Evolutionary conservation across 2,888 invertebrate genomes (phyloP).

Genomic region (Machimus atricapillus): DNA sequence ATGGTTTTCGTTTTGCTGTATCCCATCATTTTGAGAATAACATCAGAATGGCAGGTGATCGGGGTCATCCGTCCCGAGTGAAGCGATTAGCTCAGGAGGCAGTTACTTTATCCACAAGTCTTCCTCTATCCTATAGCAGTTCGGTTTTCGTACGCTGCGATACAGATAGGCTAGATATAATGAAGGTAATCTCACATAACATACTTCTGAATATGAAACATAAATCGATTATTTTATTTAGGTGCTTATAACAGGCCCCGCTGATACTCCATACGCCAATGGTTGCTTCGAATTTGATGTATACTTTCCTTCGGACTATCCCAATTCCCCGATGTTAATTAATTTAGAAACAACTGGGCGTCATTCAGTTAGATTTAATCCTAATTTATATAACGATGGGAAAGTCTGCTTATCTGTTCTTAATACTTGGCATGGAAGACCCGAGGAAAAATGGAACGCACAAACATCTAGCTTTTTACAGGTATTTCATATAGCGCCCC

Average conservation of each 20-base stretch:
- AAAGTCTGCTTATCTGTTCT: constrained; percentile 94
- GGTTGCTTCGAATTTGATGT: constrained; percentile 93
- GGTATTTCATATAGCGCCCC: constrained; percentile 56
- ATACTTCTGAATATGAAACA: background rate
- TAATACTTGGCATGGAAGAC: constrained; percentile 96
- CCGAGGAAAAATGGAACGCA: constrained; percentile 97
- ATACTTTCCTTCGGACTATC: constrained; percentile 85
- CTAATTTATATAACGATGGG: constrained; percentile 93
- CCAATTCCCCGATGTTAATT: constrained; percentile 86
- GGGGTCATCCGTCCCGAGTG: constrained; percentile 85
- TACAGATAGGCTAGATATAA: constrained; percentile 90
- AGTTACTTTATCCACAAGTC: constrained; percentile 88
- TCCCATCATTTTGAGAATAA: constrained; percentile 90
- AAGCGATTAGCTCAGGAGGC: constrained; percentile 94
- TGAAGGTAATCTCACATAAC: constrained; percentile 73
- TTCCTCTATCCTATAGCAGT: constrained; percentile 91
- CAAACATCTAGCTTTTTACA: constrained; percentile 93
- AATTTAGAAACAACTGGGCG: constrained; percentile 90
- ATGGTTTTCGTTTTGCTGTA: constrained; percentile 82
- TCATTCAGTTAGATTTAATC: constrained; percentile 89
- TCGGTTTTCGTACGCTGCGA: constrained; percentile 96
- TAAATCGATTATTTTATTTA: constrained; percentile 54
- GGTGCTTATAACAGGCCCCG: constrained; percentile 91
- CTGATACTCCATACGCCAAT: constrained; percentile 90
- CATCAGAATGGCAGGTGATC: constrained; percentile 84